Evolutionary conservation across 2,888 invertebrate species (phyloP).

Genomic region (Crepidodera aurea): DNA sequence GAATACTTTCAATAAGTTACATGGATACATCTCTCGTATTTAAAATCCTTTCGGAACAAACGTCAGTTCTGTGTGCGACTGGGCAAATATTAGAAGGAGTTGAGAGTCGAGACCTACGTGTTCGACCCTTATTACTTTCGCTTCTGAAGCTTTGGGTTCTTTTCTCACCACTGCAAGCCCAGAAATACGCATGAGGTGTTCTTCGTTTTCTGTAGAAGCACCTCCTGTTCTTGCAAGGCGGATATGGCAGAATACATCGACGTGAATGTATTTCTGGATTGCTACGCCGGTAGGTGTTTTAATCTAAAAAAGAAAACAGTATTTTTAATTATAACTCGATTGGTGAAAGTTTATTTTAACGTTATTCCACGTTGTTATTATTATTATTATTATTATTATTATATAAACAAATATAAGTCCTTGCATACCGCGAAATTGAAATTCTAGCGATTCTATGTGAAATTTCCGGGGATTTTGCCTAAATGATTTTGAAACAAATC

Average conservation of each 20-base stretch:
- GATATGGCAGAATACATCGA: conserved; percentile 74
- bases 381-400: no score
- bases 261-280: conserved; percentile 71
- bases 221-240: conserved; percentile 69
- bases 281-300: conserved; percentile 58
- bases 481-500: no score
- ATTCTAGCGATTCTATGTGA: no score
- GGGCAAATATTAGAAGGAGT: conserved; percentile 71
- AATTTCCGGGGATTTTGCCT: no score
- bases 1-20: not conserved
- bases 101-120: conserved; percentile 76
- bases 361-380: no score
- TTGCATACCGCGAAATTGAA: no score
- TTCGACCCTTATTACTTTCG: conserved; percentile 68
- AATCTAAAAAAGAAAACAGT: conserved; percentile 49
- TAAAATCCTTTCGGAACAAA: conserved; percentile 64
- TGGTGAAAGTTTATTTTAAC: not conserved
- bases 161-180: conserved; percentile 72
- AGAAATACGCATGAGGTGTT: conserved; percentile 72
- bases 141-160: conserved; percentile 65
- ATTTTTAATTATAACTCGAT: no score
- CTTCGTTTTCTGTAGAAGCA: conserved; percentile 66
- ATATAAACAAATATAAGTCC: no score
- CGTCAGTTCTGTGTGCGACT: conserved; percentile 71
- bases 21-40: not conserved